Conservation (phyloP, 2,113 vertebrate species). For the Dunckerocampus dactyliophorus region DNA sequence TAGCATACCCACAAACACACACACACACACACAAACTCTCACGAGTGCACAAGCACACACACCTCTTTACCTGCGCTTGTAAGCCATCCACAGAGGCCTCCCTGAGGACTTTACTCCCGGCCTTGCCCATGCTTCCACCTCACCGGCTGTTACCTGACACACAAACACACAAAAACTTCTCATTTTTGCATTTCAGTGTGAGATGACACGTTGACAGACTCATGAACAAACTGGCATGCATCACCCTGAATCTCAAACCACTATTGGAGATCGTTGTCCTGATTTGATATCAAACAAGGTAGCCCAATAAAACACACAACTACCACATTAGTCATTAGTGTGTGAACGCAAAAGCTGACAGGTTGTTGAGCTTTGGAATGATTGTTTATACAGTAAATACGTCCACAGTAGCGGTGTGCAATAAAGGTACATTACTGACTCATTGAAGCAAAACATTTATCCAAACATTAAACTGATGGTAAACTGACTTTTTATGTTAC, state of each 20-base stretch:
- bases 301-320: no score
- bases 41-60: neutral
- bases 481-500: no score
- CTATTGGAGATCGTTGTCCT: no score
- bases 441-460: no score
- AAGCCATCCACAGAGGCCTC: slow-evolving; percentile 63
- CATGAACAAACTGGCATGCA: neutral
- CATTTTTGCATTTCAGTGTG: neutral
- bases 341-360: no score
- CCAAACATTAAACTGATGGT: no score
- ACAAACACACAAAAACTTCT: slow-evolving; percentile 1
- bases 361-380: no score
- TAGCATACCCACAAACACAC: slow-evolving; percentile 2
- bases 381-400: no score
- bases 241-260: neutral
- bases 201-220: neutral
- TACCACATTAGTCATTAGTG: no score
- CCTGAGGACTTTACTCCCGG: slow-evolving; percentile 65
- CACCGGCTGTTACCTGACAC: slow-evolving; percentile 13
- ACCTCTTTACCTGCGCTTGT: slow-evolving; percentile 61
- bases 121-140: slow-evolving; percentile 63
- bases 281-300: no score
- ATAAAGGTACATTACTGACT: no score
- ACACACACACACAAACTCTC: neutral
- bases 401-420: no score